Evolutionary conservation across 30 jellyfish, hydroid and myxozoan genomes (phyloP), one percentile per base, ranked within the genome.

Genomic region (Haliclystus octoradiatus): DNA sequence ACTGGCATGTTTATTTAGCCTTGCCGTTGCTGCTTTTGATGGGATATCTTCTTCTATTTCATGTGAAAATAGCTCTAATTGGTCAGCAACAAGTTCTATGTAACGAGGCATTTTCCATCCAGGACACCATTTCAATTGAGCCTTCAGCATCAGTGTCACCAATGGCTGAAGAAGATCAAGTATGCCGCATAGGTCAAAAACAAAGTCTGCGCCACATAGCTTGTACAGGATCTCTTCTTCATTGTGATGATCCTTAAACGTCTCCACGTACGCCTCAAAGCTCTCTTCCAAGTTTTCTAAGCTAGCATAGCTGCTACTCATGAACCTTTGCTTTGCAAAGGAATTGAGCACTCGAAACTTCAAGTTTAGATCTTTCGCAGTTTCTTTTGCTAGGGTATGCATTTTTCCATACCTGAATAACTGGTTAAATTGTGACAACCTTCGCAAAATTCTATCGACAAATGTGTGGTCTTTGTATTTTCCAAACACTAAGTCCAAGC

Each of bases 111-210:
- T 9, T 3, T 28, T 63, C 61, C 72, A 23, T 19, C 62, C 72
- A 9, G 72, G 52, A 29, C 72, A 63, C 72, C 61, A 63, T 32
- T 29, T 51, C 7, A 63, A 52, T 4, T 63, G 72, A 4, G 72
- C 72, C n/a, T 26, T 63, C 26, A 63, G 72, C 72, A 63, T 63
- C 22, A 63, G 72, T 19, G 14, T 52, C n/a, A 63, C 72, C 27
- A 63, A 19, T 23, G 52, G 72, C 52, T 32, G 14, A 4, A 63
- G 60, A 5, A 63, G 60, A 29, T 63, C 72, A 28, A 63, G 32
- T 19, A 63, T 7, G 32, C 72, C 72, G 32, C 61, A 13, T 63
- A 63, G 32, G 32, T 63, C 72, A 63, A 63, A 23, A 3, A 63
- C 32, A 23, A 52, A 22, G 25, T 52, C 68, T 19, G 9, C 29